Evolutionary conservation across 1,140 invertebrate species (phyloP).

Genomic region (Carcinoscorpius rotundicauda): DNA sequence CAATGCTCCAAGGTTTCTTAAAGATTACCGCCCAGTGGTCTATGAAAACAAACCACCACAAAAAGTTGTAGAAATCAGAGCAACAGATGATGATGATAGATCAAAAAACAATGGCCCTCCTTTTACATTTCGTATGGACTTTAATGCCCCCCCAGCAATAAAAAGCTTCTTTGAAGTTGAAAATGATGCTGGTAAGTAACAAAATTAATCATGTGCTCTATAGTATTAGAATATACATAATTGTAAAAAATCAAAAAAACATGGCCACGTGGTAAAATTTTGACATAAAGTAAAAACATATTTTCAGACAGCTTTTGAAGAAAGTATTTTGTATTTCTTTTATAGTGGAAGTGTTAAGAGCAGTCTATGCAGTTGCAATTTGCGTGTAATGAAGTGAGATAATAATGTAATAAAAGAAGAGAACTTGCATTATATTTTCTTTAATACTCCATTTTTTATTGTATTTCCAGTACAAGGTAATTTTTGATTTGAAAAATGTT

Average conservation of each 20-base stretch:
- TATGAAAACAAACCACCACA: constrained; percentile 79
- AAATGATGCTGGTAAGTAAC: constrained; percentile 16
- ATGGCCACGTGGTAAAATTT: not conserved
- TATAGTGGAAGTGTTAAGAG: too few relatives aligned
- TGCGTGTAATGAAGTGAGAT: too few relatives aligned
- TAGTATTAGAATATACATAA: not conserved
- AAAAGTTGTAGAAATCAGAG: constrained; percentile 84
- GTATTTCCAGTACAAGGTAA: too few relatives aligned
- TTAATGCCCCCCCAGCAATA: constrained; percentile 83
- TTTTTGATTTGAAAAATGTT: too few relatives aligned
- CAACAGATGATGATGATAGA: constrained; percentile 88
- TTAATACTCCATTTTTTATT: too few relatives aligned
- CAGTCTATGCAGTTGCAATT: too few relatives aligned
- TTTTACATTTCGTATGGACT: constrained; percentile 84
- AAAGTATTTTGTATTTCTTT: too few relatives aligned
- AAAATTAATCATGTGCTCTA: not conserved
- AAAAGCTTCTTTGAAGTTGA: constrained; percentile 78
- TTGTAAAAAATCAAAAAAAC: too few relatives aligned
- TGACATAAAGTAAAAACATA: too few relatives aligned
- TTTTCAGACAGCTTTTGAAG: too few relatives aligned
- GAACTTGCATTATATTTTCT: too few relatives aligned
- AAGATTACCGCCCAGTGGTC: constrained; percentile 86
- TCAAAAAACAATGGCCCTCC: constrained; percentile 90
- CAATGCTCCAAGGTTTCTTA: constrained; percentile 44
- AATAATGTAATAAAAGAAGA: too few relatives aligned